A percentile compares a stretch with the other conserved stretches of the same genome.
Conservation (phyloP, 2,888 invertebrate genomes). For the Eupithecia subfuscata region DNA sequence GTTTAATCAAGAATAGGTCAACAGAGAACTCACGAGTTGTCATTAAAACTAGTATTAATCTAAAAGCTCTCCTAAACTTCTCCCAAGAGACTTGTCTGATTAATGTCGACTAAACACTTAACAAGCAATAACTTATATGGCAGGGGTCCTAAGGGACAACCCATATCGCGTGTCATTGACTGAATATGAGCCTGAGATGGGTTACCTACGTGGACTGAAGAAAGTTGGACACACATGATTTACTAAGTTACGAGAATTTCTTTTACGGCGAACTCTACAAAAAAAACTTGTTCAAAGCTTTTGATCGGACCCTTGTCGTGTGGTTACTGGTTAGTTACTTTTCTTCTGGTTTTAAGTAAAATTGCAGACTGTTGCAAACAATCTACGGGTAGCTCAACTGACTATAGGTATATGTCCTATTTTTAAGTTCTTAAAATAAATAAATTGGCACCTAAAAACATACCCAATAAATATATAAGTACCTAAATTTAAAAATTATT, state of each 20-base stretch:
- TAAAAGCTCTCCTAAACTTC: conserved; percentile 20
- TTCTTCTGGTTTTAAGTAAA: too few species aligned
- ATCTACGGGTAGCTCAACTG: too few species aligned
- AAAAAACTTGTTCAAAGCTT: background rate
- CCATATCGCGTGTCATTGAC: conserved; percentile 41
- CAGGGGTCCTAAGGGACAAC: conserved; percentile 29
- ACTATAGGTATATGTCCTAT: too few species aligned
- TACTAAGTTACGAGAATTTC: conserved; percentile 6
- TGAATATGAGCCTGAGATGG: conserved; percentile 20
- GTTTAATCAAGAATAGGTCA: conserved; percentile 5
- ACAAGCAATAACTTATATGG: conserved; percentile 35
- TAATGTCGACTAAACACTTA: conserved; percentile 30
- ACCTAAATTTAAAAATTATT: too few species aligned
- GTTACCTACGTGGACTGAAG: conserved; percentile 1
- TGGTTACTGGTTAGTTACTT: too few species aligned
- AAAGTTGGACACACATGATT: conserved; percentile 12
- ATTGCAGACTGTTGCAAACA: too few species aligned
- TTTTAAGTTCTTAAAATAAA: too few species aligned
- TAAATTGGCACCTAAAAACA: too few species aligned
- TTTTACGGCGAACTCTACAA: background rate
- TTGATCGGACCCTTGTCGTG: background rate
- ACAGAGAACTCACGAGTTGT: conserved; percentile 7
- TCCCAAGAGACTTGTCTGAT: conserved; percentile 20
- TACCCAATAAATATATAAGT: too few species aligned
- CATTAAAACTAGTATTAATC: conserved; percentile 24